Base-by-base conservation (phyloP, 2,113 vertebrate genomes). In the Boulengeromyrus knoepffleri region DNA sequence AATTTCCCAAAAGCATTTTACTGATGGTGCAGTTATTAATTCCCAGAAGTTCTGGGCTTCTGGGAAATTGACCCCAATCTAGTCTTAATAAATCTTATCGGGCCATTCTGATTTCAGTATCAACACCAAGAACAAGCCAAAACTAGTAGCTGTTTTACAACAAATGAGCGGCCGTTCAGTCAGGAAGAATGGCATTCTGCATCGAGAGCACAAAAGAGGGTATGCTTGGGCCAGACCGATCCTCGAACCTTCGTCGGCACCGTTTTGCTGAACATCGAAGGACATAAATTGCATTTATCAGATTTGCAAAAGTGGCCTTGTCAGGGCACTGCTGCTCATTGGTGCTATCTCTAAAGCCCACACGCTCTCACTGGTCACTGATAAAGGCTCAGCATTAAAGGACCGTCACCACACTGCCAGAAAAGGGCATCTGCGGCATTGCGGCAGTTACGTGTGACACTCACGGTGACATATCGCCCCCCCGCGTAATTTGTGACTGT, bases 401-500 rank as follows among this genome's bases (percentile, higher is more conserved):
- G 94, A 95, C 95, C 93, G 93, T 93, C 94, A 94, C 91, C 92
- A 87, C 90, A 85, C 77, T 24, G 93, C 92, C 89, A 50, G 95
- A 96, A 96, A 96, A 96, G 93, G 50, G 27, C 89, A 85, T 49
- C 87, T 62, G 83, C 89, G 90, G 93, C 91, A 93, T 91, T 94
- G 88, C 89, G 93, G 93, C 94, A 93, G 94, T 94, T 95, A 91
- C 91, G 91, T 74, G 52, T 93, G 94, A 93, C 91, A 94, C 92
- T 94, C 92, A 90, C 90, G 91, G 90, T 94, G 95, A 96, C 96
- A 96, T 96, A 96, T 96, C 96, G 92, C 92, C 88, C 62, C 85
- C 85, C 94, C 93, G 95, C 93, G 92, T 92, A 92, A 94, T 90
- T 93, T 91, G 94, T 96, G 96, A 96, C 94, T 96, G 96, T 92